A percentile compares a stretch with the other conserved stretches of the same genome.
phyloP scores from a whole-genome alignment of 2,888 invertebrate genomes.

The Lasioglossum oenotherae region DNA sequence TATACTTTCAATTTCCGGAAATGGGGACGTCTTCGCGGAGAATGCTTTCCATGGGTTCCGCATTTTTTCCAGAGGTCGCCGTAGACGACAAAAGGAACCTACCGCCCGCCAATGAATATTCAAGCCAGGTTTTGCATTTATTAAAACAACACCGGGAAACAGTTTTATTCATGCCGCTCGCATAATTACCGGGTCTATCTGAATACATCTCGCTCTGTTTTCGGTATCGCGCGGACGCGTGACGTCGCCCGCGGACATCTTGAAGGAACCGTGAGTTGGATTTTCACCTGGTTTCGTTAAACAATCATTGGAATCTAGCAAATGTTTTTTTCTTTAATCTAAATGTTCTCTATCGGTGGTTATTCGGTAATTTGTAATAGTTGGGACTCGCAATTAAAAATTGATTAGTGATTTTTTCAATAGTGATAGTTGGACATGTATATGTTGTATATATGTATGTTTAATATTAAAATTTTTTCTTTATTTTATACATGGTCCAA shows the following conservation, averaged over 20 bases:
- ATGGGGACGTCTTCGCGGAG: slow-evolving; percentile 6
- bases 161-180: slow-evolving; percentile 75
- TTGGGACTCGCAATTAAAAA: not conserved
- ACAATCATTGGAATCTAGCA: not conserved
- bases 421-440: not conserved
- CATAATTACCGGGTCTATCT: slow-evolving; percentile 75
- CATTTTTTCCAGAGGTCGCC: slow-evolving; percentile 48
- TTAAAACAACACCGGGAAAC: slow-evolving; percentile 78
- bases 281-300: not conserved
- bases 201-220: slow-evolving; percentile 62
- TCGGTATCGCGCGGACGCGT: slow-evolving; percentile 27
- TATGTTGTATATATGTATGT: no score
- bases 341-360: no score
- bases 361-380: not conserved
- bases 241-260: slow-evolving; percentile 9
- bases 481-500: no score
- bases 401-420: not conserved
- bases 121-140: slow-evolving; percentile 79
- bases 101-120: slow-evolving; percentile 79
- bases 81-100: slow-evolving; percentile 79
- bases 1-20: slow-evolving; percentile 9
- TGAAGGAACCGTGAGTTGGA: not conserved
- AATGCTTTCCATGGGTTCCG: slow-evolving; percentile 16
- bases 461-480: no score
- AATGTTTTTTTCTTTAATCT: not conserved